phyloP scores from a whole-genome alignment of 2,113 vertebrate genomes.

The Potamarius usumacintae region DNA sequence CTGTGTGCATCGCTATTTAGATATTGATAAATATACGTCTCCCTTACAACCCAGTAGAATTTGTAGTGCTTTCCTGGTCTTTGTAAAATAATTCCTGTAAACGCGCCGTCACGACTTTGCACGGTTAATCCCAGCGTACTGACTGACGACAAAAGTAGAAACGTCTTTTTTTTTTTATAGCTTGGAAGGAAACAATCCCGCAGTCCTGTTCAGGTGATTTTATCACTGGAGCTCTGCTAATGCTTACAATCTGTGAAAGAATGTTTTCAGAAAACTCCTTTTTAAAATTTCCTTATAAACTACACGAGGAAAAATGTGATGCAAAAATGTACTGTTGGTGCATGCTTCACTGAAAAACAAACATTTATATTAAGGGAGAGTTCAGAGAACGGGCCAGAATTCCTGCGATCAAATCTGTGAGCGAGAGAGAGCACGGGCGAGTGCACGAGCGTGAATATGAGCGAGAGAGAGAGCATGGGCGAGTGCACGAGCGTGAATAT shows the following conservation, averaged over 20 bases:
- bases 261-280: neutral
- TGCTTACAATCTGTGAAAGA: neutral
- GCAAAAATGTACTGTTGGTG: no score
- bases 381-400: neutral
- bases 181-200: neutral
- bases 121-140: no score
- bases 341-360: neutral
- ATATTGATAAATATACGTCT: no score
- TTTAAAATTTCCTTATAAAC: neutral
- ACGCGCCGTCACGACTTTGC: neutral
- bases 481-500: no score
- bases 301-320: neutral
- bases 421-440: no score
- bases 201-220: neutral
- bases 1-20: no score
- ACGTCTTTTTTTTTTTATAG: neutral
- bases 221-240: neutral
- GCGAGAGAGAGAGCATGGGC: no score
- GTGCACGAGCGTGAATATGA: no score
- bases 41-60: no score
- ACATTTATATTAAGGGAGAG: neutral
- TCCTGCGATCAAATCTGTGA: neutral
- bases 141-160: neutral
- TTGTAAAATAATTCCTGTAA: neutral
- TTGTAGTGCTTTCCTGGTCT: neutral